These are phyloP conservation scores for Pachycephus smyrnensis DNA, from an alignment of 2,888 invertebrate species.

Conservation along the genomic window DNA sequence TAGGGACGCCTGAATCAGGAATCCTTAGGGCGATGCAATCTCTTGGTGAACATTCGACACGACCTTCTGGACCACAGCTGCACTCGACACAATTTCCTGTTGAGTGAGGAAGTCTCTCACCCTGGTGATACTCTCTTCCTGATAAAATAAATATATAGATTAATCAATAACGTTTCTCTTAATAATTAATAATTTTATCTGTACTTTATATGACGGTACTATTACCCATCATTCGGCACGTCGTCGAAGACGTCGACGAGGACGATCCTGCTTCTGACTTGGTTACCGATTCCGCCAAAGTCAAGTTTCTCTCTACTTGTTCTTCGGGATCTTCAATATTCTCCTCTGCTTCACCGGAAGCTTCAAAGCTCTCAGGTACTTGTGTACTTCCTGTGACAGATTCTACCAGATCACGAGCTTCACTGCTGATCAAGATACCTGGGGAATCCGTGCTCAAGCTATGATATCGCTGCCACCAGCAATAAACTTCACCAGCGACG, in stretches of 20 bases:
- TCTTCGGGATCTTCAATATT: slow-evolving; percentile 15
- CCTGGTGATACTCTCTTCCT: slow-evolving; percentile 75
- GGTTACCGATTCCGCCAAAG: slow-evolving; percentile 35
- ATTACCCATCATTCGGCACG: slow-evolving; percentile 53
- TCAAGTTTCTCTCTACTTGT: slow-evolving; percentile 27
- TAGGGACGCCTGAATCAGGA: slow-evolving; percentile 12
- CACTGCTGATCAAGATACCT: no score
- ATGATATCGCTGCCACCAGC: slow-evolving; percentile 58
- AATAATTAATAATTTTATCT: no score
- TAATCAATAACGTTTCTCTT: no score
- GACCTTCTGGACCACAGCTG: slow-evolving; percentile 73
- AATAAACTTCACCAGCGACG: slow-evolving; percentile 61
- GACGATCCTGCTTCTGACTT: slow-evolving; percentile 8
- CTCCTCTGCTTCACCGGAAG: slow-evolving; percentile 34
- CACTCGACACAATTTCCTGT: slow-evolving; percentile 80
- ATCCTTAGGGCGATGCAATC: slow-evolving; percentile 56
- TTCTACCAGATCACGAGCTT: no score
- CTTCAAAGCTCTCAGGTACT: slow-evolving; percentile 19
- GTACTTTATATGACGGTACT: no score
- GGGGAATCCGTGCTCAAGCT: slow-evolving; percentile 34
- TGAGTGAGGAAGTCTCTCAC: slow-evolving; percentile 75
- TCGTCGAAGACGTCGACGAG: no score
- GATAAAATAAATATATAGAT: slow-evolving; percentile 41
- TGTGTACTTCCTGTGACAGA: no score
- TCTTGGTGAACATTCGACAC: slow-evolving; percentile 59